Percentiles rank a stretch among this genome's conserved stretches.
Conservation (phyloP, 2,797 vertebrate species). For the Gymnopithys bicolor region DNA sequence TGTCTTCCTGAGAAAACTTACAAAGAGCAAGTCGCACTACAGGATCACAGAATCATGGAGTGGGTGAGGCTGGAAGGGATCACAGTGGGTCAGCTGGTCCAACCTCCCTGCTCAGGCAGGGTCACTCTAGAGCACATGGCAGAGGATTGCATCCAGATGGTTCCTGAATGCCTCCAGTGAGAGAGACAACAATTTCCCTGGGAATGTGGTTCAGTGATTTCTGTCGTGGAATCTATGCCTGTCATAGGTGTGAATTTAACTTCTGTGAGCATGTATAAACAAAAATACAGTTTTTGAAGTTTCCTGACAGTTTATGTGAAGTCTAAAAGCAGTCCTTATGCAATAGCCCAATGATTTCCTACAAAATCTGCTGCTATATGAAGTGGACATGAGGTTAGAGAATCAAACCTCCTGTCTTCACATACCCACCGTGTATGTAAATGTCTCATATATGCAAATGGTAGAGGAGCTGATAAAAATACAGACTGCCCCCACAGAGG, state of each 20-base stretch:
- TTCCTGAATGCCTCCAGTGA: background rate
- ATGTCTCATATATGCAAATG: background rate
- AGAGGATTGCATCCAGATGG: background rate
- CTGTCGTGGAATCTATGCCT: background rate
- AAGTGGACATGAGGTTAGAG: background rate
- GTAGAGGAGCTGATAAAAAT: background rate
- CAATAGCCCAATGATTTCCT: background rate
- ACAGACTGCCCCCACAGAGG: accelerated
- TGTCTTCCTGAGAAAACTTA: background rate
- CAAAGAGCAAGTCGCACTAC: background rate
- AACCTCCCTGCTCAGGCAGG: background rate
- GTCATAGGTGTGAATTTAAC: background rate
- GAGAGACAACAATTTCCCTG: background rate
- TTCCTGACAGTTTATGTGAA: background rate
- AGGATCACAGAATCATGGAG: background rate
- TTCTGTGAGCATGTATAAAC: background rate
- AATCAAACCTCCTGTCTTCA: background rate
- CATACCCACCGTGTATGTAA: background rate
- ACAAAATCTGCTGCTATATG: background rate
- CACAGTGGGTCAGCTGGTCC: background rate
- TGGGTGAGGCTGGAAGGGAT: background rate
- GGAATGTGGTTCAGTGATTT: background rate
- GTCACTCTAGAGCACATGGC: background rate
- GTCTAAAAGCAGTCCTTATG: background rate
- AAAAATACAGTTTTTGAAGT: background rate